Conservation (phyloP, 1,140 invertebrate species). For the Tenebrio molitor region DNA sequence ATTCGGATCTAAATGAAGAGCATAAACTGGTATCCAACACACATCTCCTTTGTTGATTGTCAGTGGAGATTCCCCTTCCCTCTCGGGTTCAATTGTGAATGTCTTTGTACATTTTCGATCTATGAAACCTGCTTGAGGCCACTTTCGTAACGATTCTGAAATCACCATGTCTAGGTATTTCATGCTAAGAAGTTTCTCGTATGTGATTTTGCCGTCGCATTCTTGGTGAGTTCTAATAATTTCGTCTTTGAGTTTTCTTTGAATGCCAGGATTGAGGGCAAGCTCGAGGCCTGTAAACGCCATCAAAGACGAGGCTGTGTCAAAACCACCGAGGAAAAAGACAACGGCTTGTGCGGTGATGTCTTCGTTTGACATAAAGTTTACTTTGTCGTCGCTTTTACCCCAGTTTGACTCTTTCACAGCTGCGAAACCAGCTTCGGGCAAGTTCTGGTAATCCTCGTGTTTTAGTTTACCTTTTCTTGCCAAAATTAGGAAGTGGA, state of each 20-base stretch:
- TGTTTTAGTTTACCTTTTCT: conserved; percentile 57
- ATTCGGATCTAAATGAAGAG: conserved; percentile 63
- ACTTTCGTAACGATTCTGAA: conserved; percentile 26
- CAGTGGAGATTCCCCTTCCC: conserved; percentile 15
- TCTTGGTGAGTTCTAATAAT: conserved; percentile 43
- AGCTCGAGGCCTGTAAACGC: conserved; percentile 66
- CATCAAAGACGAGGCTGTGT: conserved; percentile 60
- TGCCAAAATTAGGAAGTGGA: conserved; percentile 66
- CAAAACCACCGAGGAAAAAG: conserved; percentile 67
- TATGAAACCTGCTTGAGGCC: conserved; percentile 1
- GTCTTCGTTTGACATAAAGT: conserved; percentile 54
- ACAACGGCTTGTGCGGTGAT: conserved; percentile 64
- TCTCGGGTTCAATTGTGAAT: conserved; percentile 12
- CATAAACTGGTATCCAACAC: conserved; percentile 40
- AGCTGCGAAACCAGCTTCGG: conserved; percentile 50
- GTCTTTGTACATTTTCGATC: conserved; percentile 25
- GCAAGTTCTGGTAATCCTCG: conserved; percentile 21
- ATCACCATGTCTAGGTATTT: conserved; percentile 56
- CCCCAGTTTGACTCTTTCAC: conserved; percentile 50
- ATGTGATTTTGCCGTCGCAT: conserved; percentile 40
- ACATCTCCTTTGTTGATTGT: conserved; percentile 25
- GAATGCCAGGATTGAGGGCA: conserved; percentile 69
- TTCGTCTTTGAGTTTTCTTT: conserved; percentile 65
- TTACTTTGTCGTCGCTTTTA: conserved; percentile 8
- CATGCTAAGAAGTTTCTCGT: conserved; percentile 50